Percentiles rank a stretch among this genome's conserved stretches.
phyloP scores from a whole-genome alignment of 35 echinoderm and acorn worm species.

The Holothuria glaberrima region DNA sequence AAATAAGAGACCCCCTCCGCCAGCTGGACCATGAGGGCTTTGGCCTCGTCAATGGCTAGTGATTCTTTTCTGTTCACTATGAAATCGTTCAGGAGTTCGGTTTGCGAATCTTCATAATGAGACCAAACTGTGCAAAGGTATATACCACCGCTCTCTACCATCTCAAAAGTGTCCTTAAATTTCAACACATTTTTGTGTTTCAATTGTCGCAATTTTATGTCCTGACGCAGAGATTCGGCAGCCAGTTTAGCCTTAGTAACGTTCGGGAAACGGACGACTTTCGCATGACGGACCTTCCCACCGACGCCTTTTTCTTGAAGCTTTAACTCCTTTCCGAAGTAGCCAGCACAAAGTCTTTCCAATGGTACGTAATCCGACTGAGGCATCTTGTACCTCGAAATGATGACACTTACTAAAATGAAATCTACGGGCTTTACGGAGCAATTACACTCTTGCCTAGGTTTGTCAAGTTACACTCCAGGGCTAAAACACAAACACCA shows the following conservation, averaged over 20 bases:
- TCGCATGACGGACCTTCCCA: conserved; percentile 68
- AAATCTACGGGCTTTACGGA: no score
- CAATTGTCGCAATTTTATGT: conserved; percentile 53
- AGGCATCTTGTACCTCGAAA: conserved; percentile 1
- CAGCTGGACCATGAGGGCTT: conserved; percentile 80
- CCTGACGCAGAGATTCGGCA: conserved; percentile 50
- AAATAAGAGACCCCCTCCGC: conserved; percentile 68
- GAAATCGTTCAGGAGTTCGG: conserved; percentile 81
- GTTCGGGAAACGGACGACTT: conserved; percentile 62
- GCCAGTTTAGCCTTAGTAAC: conserved; percentile 58
- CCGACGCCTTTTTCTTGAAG: conserved; percentile 58
- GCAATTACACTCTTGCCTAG: no score
- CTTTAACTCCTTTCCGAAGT: conserved; percentile 78
- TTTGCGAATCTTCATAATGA: conserved; percentile 35
- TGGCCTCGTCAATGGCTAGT: conserved; percentile 67
- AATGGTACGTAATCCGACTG: conserved; percentile 55
- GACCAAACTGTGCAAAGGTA: conserved; percentile 82
- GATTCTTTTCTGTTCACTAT: conserved; percentile 61
- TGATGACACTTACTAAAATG: no score
- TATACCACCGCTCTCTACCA: conserved; percentile 23
- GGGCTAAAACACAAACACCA: no score
- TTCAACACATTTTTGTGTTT: conserved; percentile 81
- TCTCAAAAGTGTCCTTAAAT: conserved; percentile 73
- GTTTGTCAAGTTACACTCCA: no score
- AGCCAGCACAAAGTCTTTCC: conserved; percentile 79